phyloP scores from a whole-genome alignment of 2,888 invertebrate genomes.

The Acrobasis consociella region DNA sequence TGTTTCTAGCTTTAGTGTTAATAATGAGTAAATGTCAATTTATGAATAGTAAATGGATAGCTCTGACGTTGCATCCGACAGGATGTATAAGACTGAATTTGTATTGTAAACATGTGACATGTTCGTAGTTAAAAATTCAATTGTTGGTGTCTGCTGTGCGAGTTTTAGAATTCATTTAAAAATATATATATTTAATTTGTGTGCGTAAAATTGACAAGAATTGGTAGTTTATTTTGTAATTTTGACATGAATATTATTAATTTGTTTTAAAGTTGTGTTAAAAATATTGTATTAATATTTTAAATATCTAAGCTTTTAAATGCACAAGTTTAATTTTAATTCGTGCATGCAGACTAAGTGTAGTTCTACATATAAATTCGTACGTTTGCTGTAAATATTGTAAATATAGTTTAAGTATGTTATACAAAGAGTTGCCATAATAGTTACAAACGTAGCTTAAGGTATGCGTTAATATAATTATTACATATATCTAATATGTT shows the following conservation, averaged over 20 bases:
- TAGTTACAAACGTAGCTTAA: constrained; percentile 43
- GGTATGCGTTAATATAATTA: constrained; percentile 34
- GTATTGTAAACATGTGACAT: constrained; percentile 44
- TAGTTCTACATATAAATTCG: constrained; percentile 35
- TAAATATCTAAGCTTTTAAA: background rate
- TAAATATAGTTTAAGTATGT: constrained; percentile 43
- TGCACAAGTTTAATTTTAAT: constrained; percentile 17
- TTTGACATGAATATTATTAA: background rate
- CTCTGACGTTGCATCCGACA: constrained; percentile 49
- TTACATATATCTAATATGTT: constrained; percentile 39
- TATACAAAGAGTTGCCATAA: constrained; percentile 65
- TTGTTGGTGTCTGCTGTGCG: constrained; percentile 33
- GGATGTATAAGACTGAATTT: constrained; percentile 67
- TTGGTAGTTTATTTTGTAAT: too few species aligned
- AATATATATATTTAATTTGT: too few species aligned
- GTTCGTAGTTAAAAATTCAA: constrained; percentile 35
- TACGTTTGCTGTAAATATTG: constrained; percentile 39
- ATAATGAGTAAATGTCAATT: constrained; percentile 51
- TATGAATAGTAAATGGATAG: constrained; percentile 40
- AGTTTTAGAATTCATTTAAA: constrained; percentile 23
- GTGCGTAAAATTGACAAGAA: too few species aligned
- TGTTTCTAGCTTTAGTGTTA: constrained; percentile 11
- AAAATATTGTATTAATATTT: background rate
- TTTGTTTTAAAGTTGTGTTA: background rate
- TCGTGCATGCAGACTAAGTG: constrained; percentile 32